Conservation (phyloP, 2,113 vertebrate genomes). For the Saccopteryx leptura region DNA sequence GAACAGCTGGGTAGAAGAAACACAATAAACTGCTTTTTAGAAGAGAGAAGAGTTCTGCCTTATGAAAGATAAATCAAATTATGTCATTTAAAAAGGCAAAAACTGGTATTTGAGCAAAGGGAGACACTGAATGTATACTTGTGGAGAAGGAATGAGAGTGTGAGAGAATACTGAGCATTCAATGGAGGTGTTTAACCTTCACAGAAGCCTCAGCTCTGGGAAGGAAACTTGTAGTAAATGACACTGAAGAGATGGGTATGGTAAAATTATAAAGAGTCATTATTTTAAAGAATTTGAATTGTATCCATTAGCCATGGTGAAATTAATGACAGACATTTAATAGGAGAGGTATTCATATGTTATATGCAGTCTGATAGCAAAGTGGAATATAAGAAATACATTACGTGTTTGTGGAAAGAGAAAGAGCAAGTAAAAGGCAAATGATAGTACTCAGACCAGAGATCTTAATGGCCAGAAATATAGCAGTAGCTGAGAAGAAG, state of each 20-base stretch:
- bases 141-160: neutral
- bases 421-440: conserved; percentile 7
- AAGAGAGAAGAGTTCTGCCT: neutral
- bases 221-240: neutral
- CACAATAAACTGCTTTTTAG: neutral
- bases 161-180: neutral
- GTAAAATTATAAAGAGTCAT: neutral
- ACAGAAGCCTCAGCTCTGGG: neutral
- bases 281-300: conserved; percentile 14
- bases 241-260: neutral
- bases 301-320: neutral
- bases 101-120: neutral
- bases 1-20: neutral
- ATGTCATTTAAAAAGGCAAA: neutral
- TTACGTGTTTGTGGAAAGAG: neutral
- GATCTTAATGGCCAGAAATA: neutral
- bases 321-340: neutral
- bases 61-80: neutral
- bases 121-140: neutral
- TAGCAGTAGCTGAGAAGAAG: neutral
- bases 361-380: neutral
- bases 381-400: conserved; percentile 15
- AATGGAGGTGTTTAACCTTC: neutral
- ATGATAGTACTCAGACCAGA: neutral
- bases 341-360: neutral